Evolutionary conservation across 2,797 vertebrate genomes (phyloP), one percentile per base, ranked within the genome.

Genomic region (Crypturellus tataupa): DNA sequence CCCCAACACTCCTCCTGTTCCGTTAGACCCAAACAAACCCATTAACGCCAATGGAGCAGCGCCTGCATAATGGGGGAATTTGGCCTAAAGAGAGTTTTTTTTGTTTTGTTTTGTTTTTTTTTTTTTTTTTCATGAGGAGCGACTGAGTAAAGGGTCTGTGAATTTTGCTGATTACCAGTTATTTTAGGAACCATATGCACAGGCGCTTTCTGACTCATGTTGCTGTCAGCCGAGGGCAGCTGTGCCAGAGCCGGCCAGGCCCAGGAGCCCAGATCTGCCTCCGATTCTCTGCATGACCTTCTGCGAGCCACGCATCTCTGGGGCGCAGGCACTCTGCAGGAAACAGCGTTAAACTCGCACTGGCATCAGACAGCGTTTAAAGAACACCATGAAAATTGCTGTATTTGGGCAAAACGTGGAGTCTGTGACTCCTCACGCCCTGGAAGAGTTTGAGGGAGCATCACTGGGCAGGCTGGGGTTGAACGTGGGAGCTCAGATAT

Each of bases 141-240:
- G 67, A 91, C 70, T 94, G 94, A 86, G 91, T 95, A 85, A 86
- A 95, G 94, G 82, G 87, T 60, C 80, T 91, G 78, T 60, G 87
- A 88, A 79, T 93, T 95, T 92, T 96, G 89, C 91, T 94, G 95
- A 95, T 96, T 93, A 94, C 82, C 70, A 71, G 80, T 97, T 96
- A 96, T 96, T 97, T 97, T 96, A 89, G 89, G 95, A 97, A 94
- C 85, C 89, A 89, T 86, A 91, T 73, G 87, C 91, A 94, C 80
- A 88, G 83, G 64, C 77, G 0, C 47, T 87, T 89, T 90, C 90
- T 96, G 96, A 97, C 91, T 96, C 96, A 96, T 90, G 73, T 63
- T 67, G 85, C 91, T 96, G 94, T 80, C 94, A 93, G 31, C 70
- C 87, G 90, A 92, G 94, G 94, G 89, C 96, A 97, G 96, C 95